Conservation (phyloP, 1,140 invertebrate species). For the Drosophila ohnishii region DNA sequence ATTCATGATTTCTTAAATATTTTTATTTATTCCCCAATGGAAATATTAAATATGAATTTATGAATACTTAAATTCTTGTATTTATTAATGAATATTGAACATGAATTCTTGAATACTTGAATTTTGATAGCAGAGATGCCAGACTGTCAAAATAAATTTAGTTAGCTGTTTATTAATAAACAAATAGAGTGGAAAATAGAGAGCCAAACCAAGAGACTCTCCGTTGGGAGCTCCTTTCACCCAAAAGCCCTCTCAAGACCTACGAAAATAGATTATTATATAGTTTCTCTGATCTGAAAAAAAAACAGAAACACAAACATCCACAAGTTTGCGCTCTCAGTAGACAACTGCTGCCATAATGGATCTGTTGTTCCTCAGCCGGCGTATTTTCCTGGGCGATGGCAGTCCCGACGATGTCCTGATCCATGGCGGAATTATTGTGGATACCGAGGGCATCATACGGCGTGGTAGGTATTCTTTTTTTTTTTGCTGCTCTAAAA, state of each 20-base stretch:
- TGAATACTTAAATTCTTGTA: no score
- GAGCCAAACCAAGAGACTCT: background rate
- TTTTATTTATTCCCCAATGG: no score
- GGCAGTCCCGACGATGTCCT: slow-evolving; percentile 44
- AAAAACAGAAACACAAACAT: background rate
- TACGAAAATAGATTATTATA: slow-evolving; percentile 36
- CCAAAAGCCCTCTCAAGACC: slow-evolving; percentile 18
- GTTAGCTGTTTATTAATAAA: background rate
- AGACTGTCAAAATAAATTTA: background rate
- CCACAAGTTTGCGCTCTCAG: slow-evolving; percentile 10
- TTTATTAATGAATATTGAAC: background rate
- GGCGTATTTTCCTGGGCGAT: slow-evolving; percentile 73
- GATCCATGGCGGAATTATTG: slow-evolving; percentile 76
- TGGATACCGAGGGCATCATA: slow-evolving; percentile 76
- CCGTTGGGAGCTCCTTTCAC: no score
- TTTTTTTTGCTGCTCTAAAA: no score
- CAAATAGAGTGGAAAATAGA: background rate
- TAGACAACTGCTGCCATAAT: slow-evolving; percentile 43
- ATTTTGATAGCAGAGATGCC: background rate
- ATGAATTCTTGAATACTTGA: background rate
- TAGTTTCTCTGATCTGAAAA: background rate
- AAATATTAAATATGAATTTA: no score
- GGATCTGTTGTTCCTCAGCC: slow-evolving; percentile 80
- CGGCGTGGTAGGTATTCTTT: slow-evolving; percentile 38
- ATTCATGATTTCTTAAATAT: no score